Evolutionary conservation across 2,113 vertebrate genomes (phyloP), one percentile per base, ranked within the genome.

Genomic region (Pica pica): DNA sequence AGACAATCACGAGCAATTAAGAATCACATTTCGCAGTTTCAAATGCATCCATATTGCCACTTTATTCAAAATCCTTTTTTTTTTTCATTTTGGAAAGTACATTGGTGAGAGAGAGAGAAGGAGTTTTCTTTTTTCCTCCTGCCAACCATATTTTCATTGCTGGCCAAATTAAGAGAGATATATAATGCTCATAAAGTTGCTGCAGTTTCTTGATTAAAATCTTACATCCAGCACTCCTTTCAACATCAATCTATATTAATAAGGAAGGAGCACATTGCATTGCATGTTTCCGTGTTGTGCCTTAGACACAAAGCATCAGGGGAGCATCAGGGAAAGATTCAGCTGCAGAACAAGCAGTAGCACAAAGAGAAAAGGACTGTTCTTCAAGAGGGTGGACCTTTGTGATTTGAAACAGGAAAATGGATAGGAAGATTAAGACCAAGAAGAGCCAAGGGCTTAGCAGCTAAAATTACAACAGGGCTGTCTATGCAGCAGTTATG

Each of bases 1-100:
- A 97, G 95, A 94, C 94, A 95, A 96, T 96, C 95, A 97, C 2
- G 21, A 91, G 93, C 96, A 97, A 97, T 97, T 97, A 97, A 97
- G 95, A 97, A 97, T 96, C 94, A 87, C 94, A 96, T 97, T 96
- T 95, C 3, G 9, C 92, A 87, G 96, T 95, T 97, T 89, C 94
- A 94, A 84, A 97, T 79, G 92, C 93, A 94, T 96, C 94, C 95
- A 96, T 96, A 96, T 96, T 97, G 95, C 92, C 83, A 94, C 94
- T 97, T 97, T 90, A 95, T 94, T 96, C 94, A 86, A 91, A 95
- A 96, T 87, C 44, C 46, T 30, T n/a, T 49, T 55, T 69, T 87
- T 80, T 81, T 71, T 37, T 70, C 64, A 22, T 56, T 39, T 96
- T 94, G 89, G 92, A 96, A 94, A 96, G 90, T 94, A 74, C 63